Base-by-base conservation (phyloP, 2,113 vertebrate genomes). In the Corythaixoides concolor region DNA sequence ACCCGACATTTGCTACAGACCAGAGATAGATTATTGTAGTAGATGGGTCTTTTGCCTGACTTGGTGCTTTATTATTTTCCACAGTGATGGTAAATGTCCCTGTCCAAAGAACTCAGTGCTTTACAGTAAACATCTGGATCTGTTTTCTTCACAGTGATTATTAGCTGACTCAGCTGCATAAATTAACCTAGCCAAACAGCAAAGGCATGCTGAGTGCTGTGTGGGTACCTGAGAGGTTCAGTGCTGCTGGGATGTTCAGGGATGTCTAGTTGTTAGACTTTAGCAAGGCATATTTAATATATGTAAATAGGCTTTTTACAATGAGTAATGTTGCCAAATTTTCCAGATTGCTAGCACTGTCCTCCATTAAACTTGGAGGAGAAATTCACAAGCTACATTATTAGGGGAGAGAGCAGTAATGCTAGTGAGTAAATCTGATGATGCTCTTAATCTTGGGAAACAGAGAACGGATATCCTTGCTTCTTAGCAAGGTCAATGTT, bases 281-380 rank as follows among this genome's bases (percentile, higher is more conserved):
- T 10, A 87, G 62, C 87, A 94, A 88, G 49, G 58, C 93, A 76
- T 82, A 82, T 75, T 94, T 96, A 93, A 91, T 75, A 26, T 88
- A 96, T 93, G 94, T 91, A 93, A 96, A 91, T 94, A 91, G 81
- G 87, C 74, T 89, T 93, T 87, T 95, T 91, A 72, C 85, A 95
- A 68, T 82, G 84, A 95, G 81, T 88, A 85, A 89, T 37, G 77
- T 64, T 96, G 94, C 94, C 94, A 95, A 35, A 91, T 95, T 94
- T 93, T 95, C 87, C 95, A 97, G 94, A 89, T 94, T 97, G 89
- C 80, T 89, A 78, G 89, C 87, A 56, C 39, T 89, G 93, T 64
- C 95, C 96, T 96, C 94, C 94, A 94, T 94, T 95, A 96, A 96
- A 93, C 33, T 15, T 79, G 67, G 87, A 95, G 94, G 94, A 53